Evolutionary conservation across 2,888 invertebrate species (phyloP).

Genomic region (Chironomus tentans): DNA sequence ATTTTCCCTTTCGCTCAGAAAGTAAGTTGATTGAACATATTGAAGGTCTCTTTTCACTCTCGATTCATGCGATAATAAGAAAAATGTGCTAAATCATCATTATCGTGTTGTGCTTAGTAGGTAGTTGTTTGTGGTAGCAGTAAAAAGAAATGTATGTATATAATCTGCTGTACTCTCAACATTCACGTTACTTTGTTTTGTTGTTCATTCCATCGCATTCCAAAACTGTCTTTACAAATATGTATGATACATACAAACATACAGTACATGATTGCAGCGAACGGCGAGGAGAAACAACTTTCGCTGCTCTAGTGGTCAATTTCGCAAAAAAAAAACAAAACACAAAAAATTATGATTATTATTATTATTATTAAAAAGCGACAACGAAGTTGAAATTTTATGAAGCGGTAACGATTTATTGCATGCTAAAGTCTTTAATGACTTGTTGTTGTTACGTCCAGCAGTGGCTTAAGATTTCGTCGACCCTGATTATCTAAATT

Average conservation of each 20-base stretch:
- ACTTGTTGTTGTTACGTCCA: too few species aligned
- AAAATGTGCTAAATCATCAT: background rate
- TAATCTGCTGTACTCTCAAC: background rate
- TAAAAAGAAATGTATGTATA: background rate
- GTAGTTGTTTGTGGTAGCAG: background rate
- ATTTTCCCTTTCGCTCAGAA: background rate
- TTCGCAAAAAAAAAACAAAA: background rate
- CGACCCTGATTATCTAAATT: too few species aligned
- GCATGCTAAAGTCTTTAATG: too few species aligned
- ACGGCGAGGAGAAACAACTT: background rate
- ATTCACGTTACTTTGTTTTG: background rate
- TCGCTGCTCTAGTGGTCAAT: background rate
- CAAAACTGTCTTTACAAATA: background rate
- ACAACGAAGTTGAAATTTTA: too few species aligned
- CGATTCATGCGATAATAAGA: background rate
- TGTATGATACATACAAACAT: too few species aligned
- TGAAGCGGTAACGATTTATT: too few species aligned
- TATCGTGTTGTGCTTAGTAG: background rate
- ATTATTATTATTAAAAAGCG: too few species aligned
- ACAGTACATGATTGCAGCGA: background rate
- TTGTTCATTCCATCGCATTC: too few species aligned
- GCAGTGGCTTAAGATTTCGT: too few species aligned
- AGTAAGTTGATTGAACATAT: background rate
- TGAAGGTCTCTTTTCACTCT: background rate
- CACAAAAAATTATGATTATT: too few species aligned